Evolutionary conservation across 2,888 invertebrate genomes (phyloP).

Genomic region (Blera fallax): DNA sequence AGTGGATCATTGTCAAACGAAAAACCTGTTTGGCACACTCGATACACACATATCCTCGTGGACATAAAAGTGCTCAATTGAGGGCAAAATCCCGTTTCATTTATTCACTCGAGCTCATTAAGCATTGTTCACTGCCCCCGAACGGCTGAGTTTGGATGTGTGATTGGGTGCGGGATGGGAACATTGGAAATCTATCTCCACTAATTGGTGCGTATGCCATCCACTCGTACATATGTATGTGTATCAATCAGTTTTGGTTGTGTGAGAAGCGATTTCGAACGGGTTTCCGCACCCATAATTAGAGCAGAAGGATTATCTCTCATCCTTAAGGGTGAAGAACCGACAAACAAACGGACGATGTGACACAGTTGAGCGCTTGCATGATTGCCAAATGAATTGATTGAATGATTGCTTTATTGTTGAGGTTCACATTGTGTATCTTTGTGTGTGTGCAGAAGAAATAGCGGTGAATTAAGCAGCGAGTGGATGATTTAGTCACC

Average conservation of each 20-base stretch:
- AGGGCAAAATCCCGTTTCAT: constrained; percentile 64
- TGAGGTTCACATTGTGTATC: neutral
- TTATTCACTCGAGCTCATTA: constrained; percentile 67
- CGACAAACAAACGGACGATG: constrained; percentile 51
- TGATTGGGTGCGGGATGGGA: neutral
- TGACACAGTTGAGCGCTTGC: constrained; percentile 66
- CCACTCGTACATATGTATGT: too few relatives aligned
- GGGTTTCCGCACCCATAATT: constrained; percentile 63
- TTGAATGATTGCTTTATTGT: constrained; percentile 70
- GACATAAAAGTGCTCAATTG: constrained; percentile 70
- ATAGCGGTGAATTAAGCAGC: constrained; percentile 7
- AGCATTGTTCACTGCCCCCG: constrained; percentile 52
- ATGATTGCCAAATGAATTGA: constrained; percentile 73
- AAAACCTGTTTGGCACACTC: constrained; percentile 65
- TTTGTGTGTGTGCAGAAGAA: neutral
- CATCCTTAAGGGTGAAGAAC: constrained; percentile 2
- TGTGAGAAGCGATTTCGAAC: constrained; percentile 43
- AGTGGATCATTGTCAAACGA: constrained; percentile 72
- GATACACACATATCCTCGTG: constrained; percentile 20
- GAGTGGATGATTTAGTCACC: constrained; percentile 16
- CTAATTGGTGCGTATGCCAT: constrained; percentile 55
- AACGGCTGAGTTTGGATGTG: constrained; percentile 4
- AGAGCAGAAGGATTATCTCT: constrained; percentile 54
- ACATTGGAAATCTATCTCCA: constrained; percentile 3
- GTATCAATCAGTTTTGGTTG: constrained; percentile 29